phyloP scores from a whole-genome alignment of 2,113 vertebrate species.

The Festucalex cinctus region DNA sequence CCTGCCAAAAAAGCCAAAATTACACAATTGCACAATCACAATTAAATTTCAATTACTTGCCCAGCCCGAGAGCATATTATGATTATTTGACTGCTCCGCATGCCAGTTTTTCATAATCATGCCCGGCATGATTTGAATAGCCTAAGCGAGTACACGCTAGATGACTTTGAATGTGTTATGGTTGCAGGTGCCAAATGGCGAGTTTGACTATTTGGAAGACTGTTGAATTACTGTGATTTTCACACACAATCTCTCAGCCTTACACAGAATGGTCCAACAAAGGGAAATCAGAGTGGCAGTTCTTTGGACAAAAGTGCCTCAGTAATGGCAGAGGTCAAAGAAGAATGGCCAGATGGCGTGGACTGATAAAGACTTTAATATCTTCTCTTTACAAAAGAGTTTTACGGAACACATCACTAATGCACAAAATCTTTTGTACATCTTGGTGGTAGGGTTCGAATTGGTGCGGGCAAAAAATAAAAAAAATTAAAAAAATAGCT shows the following conservation, averaged over 20 bases:
- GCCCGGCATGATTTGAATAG: too few species aligned
- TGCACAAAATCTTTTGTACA: neutral
- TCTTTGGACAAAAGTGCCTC: neutral
- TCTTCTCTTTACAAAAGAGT: neutral
- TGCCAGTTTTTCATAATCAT: too few species aligned
- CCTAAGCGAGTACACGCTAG: neutral
- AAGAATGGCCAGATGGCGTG: constrained; percentile 5
- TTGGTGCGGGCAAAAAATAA: neutral
- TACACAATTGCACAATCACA: too few species aligned
- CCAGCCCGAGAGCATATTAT: too few species aligned
- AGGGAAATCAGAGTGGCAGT: neutral
- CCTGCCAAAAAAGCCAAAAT: too few species aligned
- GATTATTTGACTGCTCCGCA: too few species aligned
- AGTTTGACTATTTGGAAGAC: neutral
- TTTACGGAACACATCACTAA: neutral
- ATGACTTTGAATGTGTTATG: neutral
- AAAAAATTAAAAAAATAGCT: too few species aligned
- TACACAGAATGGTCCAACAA: neutral
- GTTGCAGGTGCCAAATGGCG: neutral
- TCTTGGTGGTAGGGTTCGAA: neutral
- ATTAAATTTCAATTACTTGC: too few species aligned
- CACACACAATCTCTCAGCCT: neutral
- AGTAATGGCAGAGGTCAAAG: neutral
- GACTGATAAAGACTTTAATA: neutral
- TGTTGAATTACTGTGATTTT: neutral